Evolutionary conservation across 2,888 invertebrate species (phyloP).

Genomic region (Erebia epiphron): DNA sequence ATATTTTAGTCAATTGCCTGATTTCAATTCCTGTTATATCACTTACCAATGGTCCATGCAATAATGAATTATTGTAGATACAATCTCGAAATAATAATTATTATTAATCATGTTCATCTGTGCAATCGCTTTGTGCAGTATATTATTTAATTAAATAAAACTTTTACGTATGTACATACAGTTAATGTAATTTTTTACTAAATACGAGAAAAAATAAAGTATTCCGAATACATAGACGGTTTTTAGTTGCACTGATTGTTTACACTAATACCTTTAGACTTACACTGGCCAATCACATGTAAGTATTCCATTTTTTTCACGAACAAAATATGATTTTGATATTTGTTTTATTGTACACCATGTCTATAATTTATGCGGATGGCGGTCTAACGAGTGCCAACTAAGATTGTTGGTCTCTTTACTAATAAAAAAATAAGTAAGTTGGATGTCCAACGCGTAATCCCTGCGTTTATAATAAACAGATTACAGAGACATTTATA

Average conservation of each 20-base stretch:
- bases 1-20: constrained; percentile 40
- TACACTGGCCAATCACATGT: constrained; percentile 29
- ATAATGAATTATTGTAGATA: constrained; percentile 34
- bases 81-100: constrained; percentile 43
- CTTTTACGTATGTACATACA: constrained; percentile 68
- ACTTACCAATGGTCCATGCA: constrained; percentile 38
- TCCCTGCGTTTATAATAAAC: too few relatives aligned
- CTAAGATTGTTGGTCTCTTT: too few relatives aligned
- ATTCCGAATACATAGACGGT: constrained; percentile 60
- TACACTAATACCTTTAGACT: constrained; percentile 18
- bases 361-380: neutral
- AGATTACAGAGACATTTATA: too few relatives aligned
- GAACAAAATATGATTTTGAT: neutral
- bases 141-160: constrained; percentile 44
- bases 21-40: constrained; percentile 31
- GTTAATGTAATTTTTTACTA: constrained; percentile 79
- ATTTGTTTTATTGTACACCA: neutral
- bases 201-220: constrained; percentile 74
- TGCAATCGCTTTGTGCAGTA: constrained; percentile 61
- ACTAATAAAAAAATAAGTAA: too few relatives aligned
- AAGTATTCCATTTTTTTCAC: constrained; percentile 26
- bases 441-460: too few relatives aligned
- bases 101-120: constrained; percentile 53
- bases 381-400: neutral
- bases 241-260: constrained; percentile 51